Percentiles rank a stretch among this genome's conserved stretches.
phyloP scores from a whole-genome alignment of 2,797 vertebrate genomes.

The Neopelma chrysocephalum region DNA sequence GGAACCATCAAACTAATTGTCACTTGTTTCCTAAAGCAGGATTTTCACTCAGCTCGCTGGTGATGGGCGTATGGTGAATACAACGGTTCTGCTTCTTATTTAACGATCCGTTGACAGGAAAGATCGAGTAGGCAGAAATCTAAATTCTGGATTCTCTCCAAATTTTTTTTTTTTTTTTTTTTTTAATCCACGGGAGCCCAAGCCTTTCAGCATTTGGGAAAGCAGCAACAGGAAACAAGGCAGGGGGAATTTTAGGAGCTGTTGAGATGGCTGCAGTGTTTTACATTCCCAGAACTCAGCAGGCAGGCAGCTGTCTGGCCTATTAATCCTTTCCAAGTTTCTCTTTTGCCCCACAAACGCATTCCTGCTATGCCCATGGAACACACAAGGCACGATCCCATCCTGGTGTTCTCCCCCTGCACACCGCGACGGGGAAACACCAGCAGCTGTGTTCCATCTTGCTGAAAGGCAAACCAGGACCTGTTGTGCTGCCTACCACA shows the following conservation, averaged over 20 bases:
- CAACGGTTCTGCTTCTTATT: neutral
- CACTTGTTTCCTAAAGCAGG: constrained; percentile 12
- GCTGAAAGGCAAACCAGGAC: neutral
- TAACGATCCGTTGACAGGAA: constrained; percentile 48
- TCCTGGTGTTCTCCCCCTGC: neutral
- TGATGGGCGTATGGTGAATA: neutral
- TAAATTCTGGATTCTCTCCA: constrained; percentile 56
- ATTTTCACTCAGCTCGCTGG: neutral
- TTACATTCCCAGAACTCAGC: constrained; percentile 65
- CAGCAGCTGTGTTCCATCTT: neutral
- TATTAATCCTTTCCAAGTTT: constrained; percentile 26
- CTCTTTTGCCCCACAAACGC: neutral
- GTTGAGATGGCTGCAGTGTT: constrained; percentile 60
- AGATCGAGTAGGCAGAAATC: constrained; percentile 52
- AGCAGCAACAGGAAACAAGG: constrained; percentile 61
- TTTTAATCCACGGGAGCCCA: constrained; percentile 40
- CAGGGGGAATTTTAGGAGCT: constrained; percentile 52
- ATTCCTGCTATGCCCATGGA: neutral
- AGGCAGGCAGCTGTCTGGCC: constrained; percentile 58
- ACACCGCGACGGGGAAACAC: neutral
- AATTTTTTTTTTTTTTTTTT: neutral
- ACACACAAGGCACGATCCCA: neutral
- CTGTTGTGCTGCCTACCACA: neutral
- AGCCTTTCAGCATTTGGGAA: constrained; percentile 58
- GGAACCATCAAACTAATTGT: neutral